A percentile compares a stretch with the other conserved stretches of the same genome.
phyloP scores from a whole-genome alignment of 2,113 vertebrate genomes.

The Chlamydotis undulata region DNA sequence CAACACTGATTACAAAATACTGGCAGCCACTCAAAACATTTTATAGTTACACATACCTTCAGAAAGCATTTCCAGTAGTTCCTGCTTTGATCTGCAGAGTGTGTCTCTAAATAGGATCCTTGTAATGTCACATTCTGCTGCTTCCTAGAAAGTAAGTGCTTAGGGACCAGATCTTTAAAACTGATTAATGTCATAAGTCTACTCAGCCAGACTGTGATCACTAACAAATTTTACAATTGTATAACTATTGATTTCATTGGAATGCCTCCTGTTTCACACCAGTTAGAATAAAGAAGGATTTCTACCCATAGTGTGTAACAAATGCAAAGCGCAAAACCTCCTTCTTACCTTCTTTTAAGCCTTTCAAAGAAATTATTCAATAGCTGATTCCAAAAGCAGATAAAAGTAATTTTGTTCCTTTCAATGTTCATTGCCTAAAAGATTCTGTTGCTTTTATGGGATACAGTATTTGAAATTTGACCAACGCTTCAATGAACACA shows the following conservation, averaged over 20 bases:
- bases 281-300: not conserved
- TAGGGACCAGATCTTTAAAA: conserved; percentile 61
- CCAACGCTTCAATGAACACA: not conserved
- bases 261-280: conserved; percentile 4
- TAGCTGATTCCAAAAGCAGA: not conserved
- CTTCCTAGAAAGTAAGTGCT: conserved; percentile 70
- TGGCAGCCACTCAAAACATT: conserved; percentile 74
- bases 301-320: not conserved
- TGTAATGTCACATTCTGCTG: conserved; percentile 67
- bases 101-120: conserved; percentile 75
- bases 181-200: conserved; percentile 38
- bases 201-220: not conserved
- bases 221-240: conserved; percentile 32
- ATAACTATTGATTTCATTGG: conserved; percentile 39
- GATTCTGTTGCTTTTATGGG: not conserved
- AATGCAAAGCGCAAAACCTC: not conserved
- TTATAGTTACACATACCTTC: conserved; percentile 75
- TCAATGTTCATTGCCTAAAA: not conserved
- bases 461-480: not conserved
- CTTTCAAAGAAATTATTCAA: not conserved
- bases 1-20: conserved; percentile 75
- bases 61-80: conserved; percentile 73
- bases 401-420: not conserved
- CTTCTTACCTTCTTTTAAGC: not conserved
- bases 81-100: conserved; percentile 72